These are phyloP conservation scores for Tethea ocularis DNA, from an alignment of 2,888 invertebrate genomes.

Conservation along the genomic window DNA sequence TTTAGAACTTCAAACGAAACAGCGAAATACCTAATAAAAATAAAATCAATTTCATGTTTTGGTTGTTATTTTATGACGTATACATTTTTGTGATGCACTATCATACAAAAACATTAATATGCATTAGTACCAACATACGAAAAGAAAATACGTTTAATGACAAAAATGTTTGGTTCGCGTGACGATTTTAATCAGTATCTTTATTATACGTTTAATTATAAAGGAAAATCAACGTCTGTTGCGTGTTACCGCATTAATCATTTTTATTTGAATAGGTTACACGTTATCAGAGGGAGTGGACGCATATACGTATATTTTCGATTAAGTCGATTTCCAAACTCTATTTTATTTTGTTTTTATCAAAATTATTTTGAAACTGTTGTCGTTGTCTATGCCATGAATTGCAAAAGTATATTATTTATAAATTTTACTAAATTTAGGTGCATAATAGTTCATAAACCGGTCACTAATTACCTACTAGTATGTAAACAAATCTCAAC, in stretches of 20 bases:
- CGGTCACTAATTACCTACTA: too few species aligned
- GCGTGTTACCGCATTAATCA: slow-evolving; percentile 33
- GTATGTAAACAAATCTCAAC: too few species aligned
- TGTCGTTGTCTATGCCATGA: too few species aligned
- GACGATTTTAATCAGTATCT: slow-evolving; percentile 43
- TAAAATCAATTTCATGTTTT: too few species aligned
- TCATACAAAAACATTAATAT: slow-evolving; percentile 10
- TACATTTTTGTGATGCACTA: too few species aligned
- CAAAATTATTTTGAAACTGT: too few species aligned
- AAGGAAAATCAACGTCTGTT: slow-evolving; percentile 21
- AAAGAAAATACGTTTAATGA: slow-evolving; percentile 23
- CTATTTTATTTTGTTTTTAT: background rate
- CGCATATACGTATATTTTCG: background rate
- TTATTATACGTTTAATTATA: slow-evolving; percentile 35
- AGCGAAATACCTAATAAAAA: too few species aligned
- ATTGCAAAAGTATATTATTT: too few species aligned
- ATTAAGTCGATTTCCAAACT: background rate
- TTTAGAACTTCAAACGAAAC: too few species aligned
- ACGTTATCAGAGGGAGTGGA: background rate
- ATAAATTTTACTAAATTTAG: too few species aligned
- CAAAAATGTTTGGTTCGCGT: slow-evolving; percentile 44
- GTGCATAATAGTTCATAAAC: too few species aligned
- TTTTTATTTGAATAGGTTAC: slow-evolving; percentile 10
- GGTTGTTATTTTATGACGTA: too few species aligned
- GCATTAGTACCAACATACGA: slow-evolving; percentile 17